Conservation (phyloP, 2,113 vertebrate species). For the Craseonycteris thonglongyai region DNA sequence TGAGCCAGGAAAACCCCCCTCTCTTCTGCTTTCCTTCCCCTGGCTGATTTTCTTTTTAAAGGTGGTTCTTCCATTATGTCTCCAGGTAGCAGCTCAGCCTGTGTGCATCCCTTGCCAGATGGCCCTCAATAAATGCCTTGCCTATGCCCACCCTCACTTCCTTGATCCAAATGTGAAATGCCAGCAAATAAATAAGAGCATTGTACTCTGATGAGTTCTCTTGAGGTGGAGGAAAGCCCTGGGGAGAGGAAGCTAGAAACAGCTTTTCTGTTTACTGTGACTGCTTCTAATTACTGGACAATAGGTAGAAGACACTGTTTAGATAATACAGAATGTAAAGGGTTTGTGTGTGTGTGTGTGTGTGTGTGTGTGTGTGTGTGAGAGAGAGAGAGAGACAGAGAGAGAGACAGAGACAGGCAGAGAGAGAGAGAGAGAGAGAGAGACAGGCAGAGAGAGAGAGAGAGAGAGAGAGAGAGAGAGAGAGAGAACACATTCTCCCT, state of each 20-base stretch:
- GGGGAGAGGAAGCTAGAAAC: conserved; percentile 33
- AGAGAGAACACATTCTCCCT: background rate
- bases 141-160: conserved; percentile 43
- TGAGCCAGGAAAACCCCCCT: background rate
- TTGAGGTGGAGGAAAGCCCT: conserved; percentile 32
- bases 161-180: conserved; percentile 69
- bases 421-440: background rate
- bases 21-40: background rate
- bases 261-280: conserved; percentile 20
- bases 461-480: background rate
- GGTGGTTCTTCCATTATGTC: background rate
- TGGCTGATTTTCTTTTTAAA: background rate
- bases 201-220: conserved; percentile 49
- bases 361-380: no score
- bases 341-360: background rate
- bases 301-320: background rate
- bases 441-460: background rate
- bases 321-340: background rate
- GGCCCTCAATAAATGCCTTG: conserved; percentile 62
- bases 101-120: conserved; percentile 58
- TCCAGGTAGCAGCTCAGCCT: background rate
- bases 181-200: conserved; percentile 64
- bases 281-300: conserved; percentile 11
- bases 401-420: background rate
- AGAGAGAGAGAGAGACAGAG: background rate